Base-by-base conservation (phyloP, 1,140 invertebrate genomes). In the Scaptomyza graminum region DNA sequence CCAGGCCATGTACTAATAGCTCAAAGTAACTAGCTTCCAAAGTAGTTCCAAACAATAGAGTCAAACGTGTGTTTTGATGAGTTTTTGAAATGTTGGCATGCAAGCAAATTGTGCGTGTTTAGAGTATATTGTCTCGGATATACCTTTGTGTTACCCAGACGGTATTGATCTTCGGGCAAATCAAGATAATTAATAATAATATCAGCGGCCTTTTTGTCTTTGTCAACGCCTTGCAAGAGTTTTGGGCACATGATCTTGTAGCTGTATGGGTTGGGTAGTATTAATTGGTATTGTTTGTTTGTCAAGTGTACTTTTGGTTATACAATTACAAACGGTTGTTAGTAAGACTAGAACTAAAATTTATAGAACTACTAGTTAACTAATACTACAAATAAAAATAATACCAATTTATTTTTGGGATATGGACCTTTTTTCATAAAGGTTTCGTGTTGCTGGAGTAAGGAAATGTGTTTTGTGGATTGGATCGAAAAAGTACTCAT, bases 111-210 rank as follows among this genome's bases (percentile, higher is more conserved):
- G 55, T 8, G 51, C 9, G 61, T 52, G 64, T 37, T 39, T 18
- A 55, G 57, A 71, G 79, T 90, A 83, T 91, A 85, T 89, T 83
- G 83, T 89, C 80, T 78, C 52, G 76, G 65, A 88, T 90, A 90
- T 95, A 97, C 98, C 96, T 99, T 99, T 68, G 98, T 99, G 93
- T 96, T 96, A 94, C 98, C 98, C 92, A 99, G 93, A 91, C 98
- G 95, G 94, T 96, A 99, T 93, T 98, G 97, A 93, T 98, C 97
- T 75, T 95, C 93, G 91, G 98, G 97, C 92, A 99, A 94, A 92
- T 95, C 95, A 90, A 96, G 94, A 84, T 95, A 94, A 79, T 96
- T 96, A 92, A 99, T 94, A 93, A 99, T 97, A 92, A 97, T 95
- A 92, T 96, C 95, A 68, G 97, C 95, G 73, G 97, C 97, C 93